Conservation (phyloP, 2,888 invertebrate species). For the Tiphia femorata region DNA sequence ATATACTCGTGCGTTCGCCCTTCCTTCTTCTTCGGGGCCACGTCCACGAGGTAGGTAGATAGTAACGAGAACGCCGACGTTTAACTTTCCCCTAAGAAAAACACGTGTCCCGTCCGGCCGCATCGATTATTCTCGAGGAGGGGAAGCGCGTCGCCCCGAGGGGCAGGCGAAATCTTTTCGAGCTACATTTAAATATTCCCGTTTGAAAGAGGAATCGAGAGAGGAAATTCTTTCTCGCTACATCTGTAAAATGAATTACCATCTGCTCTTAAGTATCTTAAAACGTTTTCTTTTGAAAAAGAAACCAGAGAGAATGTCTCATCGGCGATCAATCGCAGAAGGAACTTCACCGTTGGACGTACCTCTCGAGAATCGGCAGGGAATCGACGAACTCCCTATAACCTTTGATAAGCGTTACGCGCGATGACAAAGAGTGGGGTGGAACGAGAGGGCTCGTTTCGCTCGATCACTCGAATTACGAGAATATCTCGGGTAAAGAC, state of each 20-base stretch:
- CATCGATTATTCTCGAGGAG: constrained; percentile 30
- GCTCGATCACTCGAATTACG: constrained; percentile 9
- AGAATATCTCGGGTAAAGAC: constrained; percentile 2
- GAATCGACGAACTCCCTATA: too few species aligned
- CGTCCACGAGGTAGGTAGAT: constrained; percentile 8
- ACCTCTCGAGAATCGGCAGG: too few species aligned
- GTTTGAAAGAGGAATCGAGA: background rate
- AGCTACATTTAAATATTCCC: constrained; percentile 14
- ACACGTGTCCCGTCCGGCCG: constrained; percentile 38
- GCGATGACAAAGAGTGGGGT: background rate
- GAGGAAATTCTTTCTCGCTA: too few species aligned
- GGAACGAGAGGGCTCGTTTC: too few species aligned
- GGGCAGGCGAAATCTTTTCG: constrained; percentile 18
- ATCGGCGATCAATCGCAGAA: background rate
- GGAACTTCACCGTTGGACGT: background rate
- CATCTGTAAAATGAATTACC: too few species aligned
- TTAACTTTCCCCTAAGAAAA: constrained; percentile 53
- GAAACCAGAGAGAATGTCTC: too few species aligned
- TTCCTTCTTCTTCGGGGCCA: too few species aligned
- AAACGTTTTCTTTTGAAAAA: too few species aligned
- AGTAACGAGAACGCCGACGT: constrained; percentile 43
- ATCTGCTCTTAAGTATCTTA: too few species aligned
- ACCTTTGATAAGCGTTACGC: background rate
- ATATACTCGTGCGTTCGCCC: too few species aligned
- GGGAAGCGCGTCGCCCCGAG: constrained; percentile 17